Percentiles rank a stretch among this genome's conserved stretches.
Conservation (phyloP, 2,113 vertebrate species). For the Odontophorus gujanensis region DNA sequence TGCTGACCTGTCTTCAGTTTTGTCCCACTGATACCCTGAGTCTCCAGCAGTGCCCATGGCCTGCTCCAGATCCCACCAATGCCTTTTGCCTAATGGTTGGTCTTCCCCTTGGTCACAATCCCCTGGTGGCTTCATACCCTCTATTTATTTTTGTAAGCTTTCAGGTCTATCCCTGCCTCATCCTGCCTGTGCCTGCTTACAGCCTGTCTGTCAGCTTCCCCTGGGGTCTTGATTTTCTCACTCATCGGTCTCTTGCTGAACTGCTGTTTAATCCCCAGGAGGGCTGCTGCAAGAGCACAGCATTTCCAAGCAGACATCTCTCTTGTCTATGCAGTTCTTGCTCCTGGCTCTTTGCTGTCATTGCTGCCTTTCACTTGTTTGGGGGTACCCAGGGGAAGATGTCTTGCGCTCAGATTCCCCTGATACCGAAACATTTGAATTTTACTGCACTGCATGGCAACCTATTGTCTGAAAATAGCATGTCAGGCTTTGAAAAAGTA, state of each 20-base stretch:
- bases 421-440: constrained; percentile 31
- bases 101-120: not conserved
- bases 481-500: not conserved
- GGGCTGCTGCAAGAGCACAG: not conserved
- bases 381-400: constrained; percentile 32
- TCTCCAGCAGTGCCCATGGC: not conserved
- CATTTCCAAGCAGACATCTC: constrained; percentile 19
- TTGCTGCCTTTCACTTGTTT: constrained; percentile 17
- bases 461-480: not conserved
- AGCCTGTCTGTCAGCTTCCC: constrained; percentile 5
- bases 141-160: not conserved
- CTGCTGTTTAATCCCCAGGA: constrained; percentile 5
- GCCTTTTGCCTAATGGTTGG: not conserved
- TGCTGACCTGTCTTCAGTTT: not conserved
- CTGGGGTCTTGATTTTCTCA: not conserved
- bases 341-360: constrained; percentile 47
- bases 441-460: constrained; percentile 6
- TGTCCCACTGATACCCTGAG: not conserved
- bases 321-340: constrained; percentile 41
- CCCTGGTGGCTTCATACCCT: not conserved
- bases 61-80: not conserved
- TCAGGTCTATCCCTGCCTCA: not conserved
- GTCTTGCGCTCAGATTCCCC: constrained; percentile 10
- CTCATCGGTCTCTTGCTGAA: not conserved
- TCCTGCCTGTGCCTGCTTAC: not conserved